A percentile compares a stretch with the other conserved stretches of the same genome.
Evolutionary conservation across 35 echinoderm and acorn worm genomes (phyloP).

Genomic region (Anneissia japonica): DNA sequence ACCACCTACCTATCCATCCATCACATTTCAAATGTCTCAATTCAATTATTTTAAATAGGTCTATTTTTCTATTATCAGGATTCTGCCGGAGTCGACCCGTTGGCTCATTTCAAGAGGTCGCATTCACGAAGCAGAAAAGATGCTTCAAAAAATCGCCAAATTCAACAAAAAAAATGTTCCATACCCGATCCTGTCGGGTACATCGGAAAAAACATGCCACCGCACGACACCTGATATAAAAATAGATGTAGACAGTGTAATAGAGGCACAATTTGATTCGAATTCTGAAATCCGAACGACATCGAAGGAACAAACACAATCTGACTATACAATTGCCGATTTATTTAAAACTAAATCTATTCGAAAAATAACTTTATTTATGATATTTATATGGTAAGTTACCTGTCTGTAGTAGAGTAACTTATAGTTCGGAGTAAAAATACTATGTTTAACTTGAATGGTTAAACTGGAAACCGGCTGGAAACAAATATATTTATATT

Average conservation of each 20-base stretch:
- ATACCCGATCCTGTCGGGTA: not conserved
- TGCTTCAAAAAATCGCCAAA: slow-evolving; percentile 43
- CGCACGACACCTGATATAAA: not conserved
- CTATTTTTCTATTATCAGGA: slow-evolving; percentile 4
- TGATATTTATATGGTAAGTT: slow-evolving; percentile 51
- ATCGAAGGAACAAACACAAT: not conserved
- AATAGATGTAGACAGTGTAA: not conserved
- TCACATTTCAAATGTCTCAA: not conserved
- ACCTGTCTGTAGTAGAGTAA: not conserved
- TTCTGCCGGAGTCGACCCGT: slow-evolving; percentile 52
- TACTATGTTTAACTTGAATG: not conserved
- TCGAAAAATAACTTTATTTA: slow-evolving; percentile 35
- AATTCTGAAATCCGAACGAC: not conserved
- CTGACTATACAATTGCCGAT: slow-evolving; percentile 9
- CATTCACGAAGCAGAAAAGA: slow-evolving; percentile 35
- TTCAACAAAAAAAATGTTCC: slow-evolving; percentile 32
- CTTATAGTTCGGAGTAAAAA: not conserved
- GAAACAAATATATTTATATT: too few species aligned
- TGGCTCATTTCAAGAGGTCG: slow-evolving; percentile 54
- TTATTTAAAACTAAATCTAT: slow-evolving; percentile 19
- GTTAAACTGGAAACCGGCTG: too few species aligned
- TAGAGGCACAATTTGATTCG: not conserved
- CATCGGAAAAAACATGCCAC: not conserved
- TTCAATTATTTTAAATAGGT: not conserved
- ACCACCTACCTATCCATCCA: not conserved